A percentile compares a stretch with the other conserved stretches of the same genome.
phyloP scores from a whole-genome alignment of 1,140 invertebrate species.

The Cecropterus lyciades region DNA sequence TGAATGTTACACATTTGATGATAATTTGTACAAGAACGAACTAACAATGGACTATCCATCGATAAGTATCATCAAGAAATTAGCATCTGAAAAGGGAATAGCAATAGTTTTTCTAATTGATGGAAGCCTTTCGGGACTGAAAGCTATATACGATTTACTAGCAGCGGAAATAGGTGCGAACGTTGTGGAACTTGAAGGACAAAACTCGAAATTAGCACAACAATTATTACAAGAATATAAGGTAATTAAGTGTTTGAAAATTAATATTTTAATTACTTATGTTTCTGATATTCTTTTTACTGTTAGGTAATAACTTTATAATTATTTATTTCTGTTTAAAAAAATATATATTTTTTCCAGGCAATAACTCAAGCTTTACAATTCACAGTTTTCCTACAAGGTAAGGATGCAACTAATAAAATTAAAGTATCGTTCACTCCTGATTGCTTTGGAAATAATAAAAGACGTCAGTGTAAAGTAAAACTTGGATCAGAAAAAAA shows the following conservation, averaged over 20 bases:
- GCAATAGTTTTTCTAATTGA: constrained; percentile 94
- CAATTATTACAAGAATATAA: too few relatives aligned
- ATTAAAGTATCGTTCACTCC: constrained; percentile 46
- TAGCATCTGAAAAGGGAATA: constrained; percentile 90
- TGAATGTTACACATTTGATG: constrained; percentile 88
- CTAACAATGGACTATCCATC: constrained; percentile 88
- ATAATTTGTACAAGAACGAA: constrained; percentile 88
- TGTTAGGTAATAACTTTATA: neutral
- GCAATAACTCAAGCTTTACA: constrained; percentile 50
- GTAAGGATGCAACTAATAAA: constrained; percentile 35
- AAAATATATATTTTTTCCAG: constrained; percentile 38
- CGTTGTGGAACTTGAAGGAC: neutral
- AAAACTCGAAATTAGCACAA: neutral
- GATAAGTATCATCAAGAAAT: constrained; percentile 86
- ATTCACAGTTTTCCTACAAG: constrained; percentile 46
- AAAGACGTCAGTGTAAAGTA: constrained; percentile 39
- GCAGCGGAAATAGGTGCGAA: constrained; percentile 80
- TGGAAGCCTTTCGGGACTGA: constrained; percentile 74
- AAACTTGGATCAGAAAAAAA: constrained; percentile 44
- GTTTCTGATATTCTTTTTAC: too few relatives aligned
- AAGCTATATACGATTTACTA: constrained; percentile 88
- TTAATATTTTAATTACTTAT: too few relatives aligned
- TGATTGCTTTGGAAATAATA: constrained; percentile 40
- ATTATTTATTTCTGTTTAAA: neutral
- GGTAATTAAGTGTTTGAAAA: too few relatives aligned